Evolutionary conservation across 2,888 invertebrate genomes (phyloP).

Genomic region (Cordylochernes scorpioides): DNA sequence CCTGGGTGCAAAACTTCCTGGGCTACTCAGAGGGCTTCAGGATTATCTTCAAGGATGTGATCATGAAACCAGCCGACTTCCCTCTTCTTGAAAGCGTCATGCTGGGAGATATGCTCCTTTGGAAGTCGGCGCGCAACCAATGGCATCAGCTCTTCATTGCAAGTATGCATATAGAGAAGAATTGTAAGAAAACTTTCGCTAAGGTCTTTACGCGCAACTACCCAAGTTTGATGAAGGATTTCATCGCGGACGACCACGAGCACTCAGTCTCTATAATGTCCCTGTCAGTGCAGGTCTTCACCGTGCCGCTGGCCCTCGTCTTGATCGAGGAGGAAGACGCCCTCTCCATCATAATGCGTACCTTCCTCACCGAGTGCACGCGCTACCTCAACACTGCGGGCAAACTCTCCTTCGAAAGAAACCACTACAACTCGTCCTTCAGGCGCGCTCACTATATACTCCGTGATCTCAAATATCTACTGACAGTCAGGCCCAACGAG

Average conservation of each 20-base stretch:
- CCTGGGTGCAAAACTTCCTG: slow-evolving; percentile 62
- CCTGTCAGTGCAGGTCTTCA: slow-evolving; percentile 81
- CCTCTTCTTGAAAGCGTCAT: slow-evolving; percentile 25
- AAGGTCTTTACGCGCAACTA: slow-evolving; percentile 48
- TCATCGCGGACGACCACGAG: slow-evolving; percentile 87
- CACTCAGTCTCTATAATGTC: slow-evolving; percentile 79
- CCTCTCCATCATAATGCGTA: slow-evolving; percentile 60
- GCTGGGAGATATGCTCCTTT: slow-evolving; percentile 48
- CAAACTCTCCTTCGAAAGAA: slow-evolving; percentile 25
- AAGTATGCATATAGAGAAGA: slow-evolving; percentile 80
- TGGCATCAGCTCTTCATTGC: slow-evolving; percentile 93
- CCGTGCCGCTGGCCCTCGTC: slow-evolving; percentile 71
- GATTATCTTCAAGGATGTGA: slow-evolving; percentile 12
- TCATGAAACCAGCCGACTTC: slow-evolving; percentile 11
- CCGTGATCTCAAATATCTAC: slow-evolving; percentile 65
- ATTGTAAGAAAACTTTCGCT: slow-evolving; percentile 42
- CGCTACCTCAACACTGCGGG: slow-evolving; percentile 37
- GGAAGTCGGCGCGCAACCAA: slow-evolving; percentile 76
- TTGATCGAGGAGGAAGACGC: slow-evolving; percentile 71
- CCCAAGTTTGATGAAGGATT: slow-evolving; percentile 59
- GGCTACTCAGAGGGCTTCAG: slow-evolving; percentile 35
- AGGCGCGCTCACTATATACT: slow-evolving; percentile 71
- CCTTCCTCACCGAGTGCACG: slow-evolving; percentile 63
- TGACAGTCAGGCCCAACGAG: slow-evolving; percentile 47
- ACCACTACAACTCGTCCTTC: slow-evolving; percentile 35